Evolutionary conservation across 2,113 vertebrate genomes (phyloP), one percentile per base, ranked within the genome.

Genomic region (Bagarius yarrelli): DNA sequence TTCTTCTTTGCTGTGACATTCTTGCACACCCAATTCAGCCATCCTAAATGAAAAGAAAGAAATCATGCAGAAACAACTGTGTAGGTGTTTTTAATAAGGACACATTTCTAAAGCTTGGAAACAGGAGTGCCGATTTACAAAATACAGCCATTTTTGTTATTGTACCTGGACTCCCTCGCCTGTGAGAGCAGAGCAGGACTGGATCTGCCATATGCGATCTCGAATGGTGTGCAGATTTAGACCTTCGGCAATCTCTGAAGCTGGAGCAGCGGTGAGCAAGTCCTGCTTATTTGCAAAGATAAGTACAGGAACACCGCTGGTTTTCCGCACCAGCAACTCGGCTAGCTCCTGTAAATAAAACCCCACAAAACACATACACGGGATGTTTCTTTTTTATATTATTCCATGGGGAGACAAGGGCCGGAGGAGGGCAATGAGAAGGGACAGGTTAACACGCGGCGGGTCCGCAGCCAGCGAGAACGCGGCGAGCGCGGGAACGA

Each of bases 221-320:
- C 92, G 86, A 67, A 93, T 93, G 8, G 89, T 94, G 87, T 93
- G 93, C 50, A 94, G 88, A 81, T 89, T 91, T 52, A 94, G 85
- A 55, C 93, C 93, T 79, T 93, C 91, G 0, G 93, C 92, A 0
- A 94, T 94, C 79, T 93, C 91, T 0, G 90, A 89, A 8, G 92
- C 91, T 0, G 91, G 88, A 70, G 91, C 90, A 77, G 93, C 90
- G 8, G 89, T 89, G 63, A 88, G 85, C n/a, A 93, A 88, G 81
- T 93, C 93, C 83, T 94, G 93, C 87, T 93, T 94, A 80, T 93
- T 93, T 69, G 93, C 92, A 88, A 93, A 94, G 82, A 94, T 90
- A 76, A 93, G 85, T 76, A 94, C 82, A 0, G 93, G 92, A 12
- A 94, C 91, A 0, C 90, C 91, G 0, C 1, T 83, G 91, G 25